A percentile compares a stretch with the other conserved stretches of the same genome.
Evolutionary conservation across 2,888 invertebrate species (phyloP).

Genomic region (Xylota sylvarum): DNA sequence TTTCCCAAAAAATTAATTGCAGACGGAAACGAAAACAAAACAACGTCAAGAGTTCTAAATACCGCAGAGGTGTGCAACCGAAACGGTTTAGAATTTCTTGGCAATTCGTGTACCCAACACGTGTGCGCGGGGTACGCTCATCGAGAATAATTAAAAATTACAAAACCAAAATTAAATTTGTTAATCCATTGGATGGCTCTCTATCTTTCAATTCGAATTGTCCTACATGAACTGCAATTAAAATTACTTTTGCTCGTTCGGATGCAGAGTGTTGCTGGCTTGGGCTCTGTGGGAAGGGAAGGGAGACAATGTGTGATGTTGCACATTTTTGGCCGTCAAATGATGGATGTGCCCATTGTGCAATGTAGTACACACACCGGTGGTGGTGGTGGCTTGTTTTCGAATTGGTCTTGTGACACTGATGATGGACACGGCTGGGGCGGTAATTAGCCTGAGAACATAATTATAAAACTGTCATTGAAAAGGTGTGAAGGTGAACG

Average conservation of each 20-base stretch:
- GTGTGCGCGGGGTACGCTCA: background rate
- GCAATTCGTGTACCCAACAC: background rate
- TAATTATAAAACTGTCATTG: constrained; percentile 72
- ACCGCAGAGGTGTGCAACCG: constrained; percentile 66
- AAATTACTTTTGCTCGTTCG: constrained; percentile 63
- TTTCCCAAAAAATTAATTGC: constrained; percentile 46
- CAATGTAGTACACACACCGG: constrained; percentile 43
- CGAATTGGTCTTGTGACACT: constrained; percentile 69
- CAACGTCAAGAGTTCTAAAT: constrained; percentile 53
- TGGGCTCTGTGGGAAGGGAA: background rate
- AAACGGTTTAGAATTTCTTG: constrained; percentile 64
- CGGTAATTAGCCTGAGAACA: constrained; percentile 74
- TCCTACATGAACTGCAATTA: constrained; percentile 68
- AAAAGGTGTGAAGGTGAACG: constrained; percentile 56
- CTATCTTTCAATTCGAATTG: constrained; percentile 44
- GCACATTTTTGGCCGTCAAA: constrained; percentile 64
- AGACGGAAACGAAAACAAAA: background rate
- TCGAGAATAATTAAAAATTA: constrained; percentile 38
- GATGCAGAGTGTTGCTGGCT: background rate
- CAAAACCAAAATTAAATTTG: constrained; percentile 23
- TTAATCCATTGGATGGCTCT: constrained; percentile 22
- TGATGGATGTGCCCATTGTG: constrained; percentile 62
- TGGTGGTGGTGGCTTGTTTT: constrained; percentile 41
- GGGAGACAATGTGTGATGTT: constrained; percentile 9
- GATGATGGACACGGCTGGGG: constrained; percentile 69